Base-by-base conservation (phyloP, 2,113 vertebrate species). In the Neotoma lepida region DNA sequence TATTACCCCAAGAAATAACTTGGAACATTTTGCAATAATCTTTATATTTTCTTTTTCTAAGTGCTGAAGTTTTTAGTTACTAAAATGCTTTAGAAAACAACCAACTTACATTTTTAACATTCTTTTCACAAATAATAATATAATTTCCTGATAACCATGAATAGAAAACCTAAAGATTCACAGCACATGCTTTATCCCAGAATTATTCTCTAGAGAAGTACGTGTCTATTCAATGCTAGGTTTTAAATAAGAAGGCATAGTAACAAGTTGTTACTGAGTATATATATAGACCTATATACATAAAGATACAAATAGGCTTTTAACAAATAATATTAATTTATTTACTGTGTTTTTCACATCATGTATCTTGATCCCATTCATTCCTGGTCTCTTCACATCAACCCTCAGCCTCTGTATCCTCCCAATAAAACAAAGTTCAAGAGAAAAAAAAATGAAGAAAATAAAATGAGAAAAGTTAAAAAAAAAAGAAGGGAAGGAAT, bases 81-180 rank as follows among this genome's bases (percentile, higher is more conserved):
- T 78, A 84, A 90, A 88, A 56, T 92, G 46, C 63, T 80, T 95
- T 95, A 82, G 26, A 92, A 95, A 63, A 88, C 35, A 95, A 91
- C 33, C 4, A 71, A 63, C 77, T 94, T 81, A 85, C 9, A 70
- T 94, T 68, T 93, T 86, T 74, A 80, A 51, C 46, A 73, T 90
- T 94, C 66, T 93, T 95, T 44, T 89, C 44, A 82, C 5, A 77
- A 24, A 39, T 63, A 80, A 80, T 76, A 70, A 61, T 71, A 61
- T 74, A 70, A 86, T 56, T 92, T 90, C 49, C 39, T 22, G n/a
- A 81, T 91, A 51, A 46, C 35, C 89, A 35, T 78, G 28, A 87
- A 58, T 92, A 61, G 66, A 73, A 24, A 4, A 66, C 44, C 7
- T 73, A 26, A 39, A 51, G 3, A 15, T 74, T 80, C 24, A 71